A percentile compares a stretch with the other conserved stretches of the same genome.
These are phyloP conservation scores for Montipora efflorescens DNA, from an alignment of 64 coral and sea anemone genomes.

Conservation along the genomic window DNA sequence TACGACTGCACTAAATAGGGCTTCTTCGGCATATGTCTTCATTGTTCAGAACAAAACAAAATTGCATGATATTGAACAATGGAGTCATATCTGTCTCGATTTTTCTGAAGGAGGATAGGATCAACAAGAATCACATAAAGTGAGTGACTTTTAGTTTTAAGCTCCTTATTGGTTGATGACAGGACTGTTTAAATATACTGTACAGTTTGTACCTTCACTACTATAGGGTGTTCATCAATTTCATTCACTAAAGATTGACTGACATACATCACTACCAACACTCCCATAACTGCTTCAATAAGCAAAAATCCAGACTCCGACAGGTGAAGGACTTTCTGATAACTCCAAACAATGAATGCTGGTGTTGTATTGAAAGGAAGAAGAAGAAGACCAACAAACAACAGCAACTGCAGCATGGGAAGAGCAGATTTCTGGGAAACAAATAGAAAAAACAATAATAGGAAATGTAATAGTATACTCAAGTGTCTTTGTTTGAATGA, in stretches of 20 bases:
- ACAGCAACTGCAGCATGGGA: slow-evolving; percentile 72
- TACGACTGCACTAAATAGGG: too few relatives aligned
- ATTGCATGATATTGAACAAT: too few relatives aligned
- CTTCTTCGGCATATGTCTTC: too few relatives aligned
- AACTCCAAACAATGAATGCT: slow-evolving; percentile 70
- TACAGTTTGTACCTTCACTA: slow-evolving; percentile 65
- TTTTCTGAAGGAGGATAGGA: too few relatives aligned
- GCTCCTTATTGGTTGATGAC: too few relatives aligned
- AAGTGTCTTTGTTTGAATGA: too few relatives aligned
- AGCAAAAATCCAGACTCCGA: slow-evolving; percentile 64
- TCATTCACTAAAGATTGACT: slow-evolving; percentile 73
- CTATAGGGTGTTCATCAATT: slow-evolving; percentile 69
- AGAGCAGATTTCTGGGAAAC: slow-evolving; percentile 64
- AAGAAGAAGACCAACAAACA: slow-evolving; percentile 58
- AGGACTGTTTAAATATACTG: too few relatives aligned
- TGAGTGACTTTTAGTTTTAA: too few relatives aligned
- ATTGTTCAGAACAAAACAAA: too few relatives aligned
- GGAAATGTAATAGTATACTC: neutral
- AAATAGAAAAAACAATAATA: neutral
- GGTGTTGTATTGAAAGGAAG: slow-evolving; percentile 71
- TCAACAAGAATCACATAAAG: too few relatives aligned
- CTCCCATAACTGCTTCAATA: slow-evolving; percentile 59
- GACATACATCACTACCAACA: slow-evolving; percentile 56
- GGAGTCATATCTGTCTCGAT: too few relatives aligned
- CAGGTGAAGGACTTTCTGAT: slow-evolving; percentile 70